phyloP scores from a whole-genome alignment of 2,888 invertebrate genomes.

The Chloromyia formosa region DNA sequence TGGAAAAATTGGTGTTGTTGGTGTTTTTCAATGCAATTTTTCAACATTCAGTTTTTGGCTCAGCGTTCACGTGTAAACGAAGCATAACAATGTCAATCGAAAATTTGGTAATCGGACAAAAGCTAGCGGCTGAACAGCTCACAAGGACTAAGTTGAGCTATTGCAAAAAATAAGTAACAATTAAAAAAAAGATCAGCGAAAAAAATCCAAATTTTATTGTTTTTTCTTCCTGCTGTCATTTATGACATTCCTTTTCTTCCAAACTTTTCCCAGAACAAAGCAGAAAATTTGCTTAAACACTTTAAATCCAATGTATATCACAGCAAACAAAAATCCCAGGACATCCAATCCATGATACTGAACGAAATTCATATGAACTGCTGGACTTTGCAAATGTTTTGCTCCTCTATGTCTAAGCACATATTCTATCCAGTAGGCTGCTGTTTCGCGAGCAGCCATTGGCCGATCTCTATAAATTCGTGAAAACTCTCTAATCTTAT shows the following conservation, averaged over 20 bases:
- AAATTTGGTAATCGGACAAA: no score
- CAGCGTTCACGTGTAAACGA: no score
- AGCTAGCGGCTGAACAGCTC: no score
- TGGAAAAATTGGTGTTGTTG: no score
- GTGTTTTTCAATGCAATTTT: no score
- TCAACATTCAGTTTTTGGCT: no score
- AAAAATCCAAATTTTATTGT: neutral
- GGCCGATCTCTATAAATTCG: conserved; percentile 67
- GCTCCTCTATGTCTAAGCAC: conserved; percentile 67
- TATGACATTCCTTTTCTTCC: no score
- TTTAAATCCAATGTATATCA: conserved; percentile 20
- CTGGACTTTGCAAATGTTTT: conserved; percentile 65
- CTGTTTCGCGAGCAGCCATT: conserved; percentile 65
- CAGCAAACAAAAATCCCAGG: neutral
- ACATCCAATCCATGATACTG: conserved; percentile 65
- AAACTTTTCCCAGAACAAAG: neutral
- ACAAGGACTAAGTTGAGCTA: no score
- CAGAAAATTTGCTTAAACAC: neutral
- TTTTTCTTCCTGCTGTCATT: neutral
- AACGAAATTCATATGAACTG: conserved; percentile 62
- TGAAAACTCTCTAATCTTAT: conserved; percentile 62
- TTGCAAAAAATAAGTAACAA: no score
- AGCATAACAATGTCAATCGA: no score
- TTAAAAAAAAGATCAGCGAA: no score
- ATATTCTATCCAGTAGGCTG: conserved; percentile 69